phyloP scores from a whole-genome alignment of 2,797 vertebrate genomes.

The Microchirus variegatus region DNA sequence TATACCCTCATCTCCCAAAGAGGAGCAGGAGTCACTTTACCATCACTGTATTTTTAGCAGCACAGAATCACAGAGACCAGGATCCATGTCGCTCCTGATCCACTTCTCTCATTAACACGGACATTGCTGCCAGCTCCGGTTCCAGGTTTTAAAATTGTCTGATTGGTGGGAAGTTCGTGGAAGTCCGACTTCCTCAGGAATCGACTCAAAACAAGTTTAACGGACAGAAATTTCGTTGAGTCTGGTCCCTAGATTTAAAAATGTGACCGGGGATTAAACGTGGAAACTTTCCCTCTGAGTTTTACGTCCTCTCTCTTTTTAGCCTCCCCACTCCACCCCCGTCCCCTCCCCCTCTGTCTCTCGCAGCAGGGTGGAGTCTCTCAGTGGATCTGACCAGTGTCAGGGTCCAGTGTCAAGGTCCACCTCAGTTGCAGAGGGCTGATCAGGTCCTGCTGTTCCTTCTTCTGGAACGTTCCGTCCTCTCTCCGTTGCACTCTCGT shows the following conservation, averaged over 20 bases:
- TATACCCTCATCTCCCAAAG: constrained; percentile 55
- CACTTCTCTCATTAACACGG: constrained; percentile 4
- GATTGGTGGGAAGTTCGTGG: not conserved
- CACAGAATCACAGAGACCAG: constrained; percentile 24
- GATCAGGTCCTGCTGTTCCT: constrained; percentile 38
- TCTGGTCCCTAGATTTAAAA: not conserved
- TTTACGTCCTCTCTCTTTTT: constrained; percentile 18
- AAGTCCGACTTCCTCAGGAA: not conserved
- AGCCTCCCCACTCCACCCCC: constrained; percentile 7
- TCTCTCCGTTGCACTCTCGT: not conserved
- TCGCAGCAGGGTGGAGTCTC: constrained; percentile 57
- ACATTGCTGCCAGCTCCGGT: not conserved
- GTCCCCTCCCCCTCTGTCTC: not conserved
- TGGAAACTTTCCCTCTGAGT: not conserved
- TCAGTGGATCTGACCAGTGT: constrained; percentile 37
- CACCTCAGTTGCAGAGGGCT: constrained; percentile 33
- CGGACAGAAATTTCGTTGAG: not conserved
- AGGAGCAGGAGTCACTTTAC: constrained; percentile 62
- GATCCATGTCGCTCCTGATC: constrained; percentile 31
- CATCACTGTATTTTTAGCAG: constrained; percentile 59
- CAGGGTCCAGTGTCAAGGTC: constrained; percentile 46
- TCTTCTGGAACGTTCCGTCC: constrained; percentile 17
- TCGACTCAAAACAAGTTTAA: not conserved
- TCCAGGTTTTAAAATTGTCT: not conserved
- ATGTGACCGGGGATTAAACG: not conserved